Evolutionary conservation across 2,113 vertebrate species (phyloP).

Genomic region (Ammodytes dubius): DNA sequence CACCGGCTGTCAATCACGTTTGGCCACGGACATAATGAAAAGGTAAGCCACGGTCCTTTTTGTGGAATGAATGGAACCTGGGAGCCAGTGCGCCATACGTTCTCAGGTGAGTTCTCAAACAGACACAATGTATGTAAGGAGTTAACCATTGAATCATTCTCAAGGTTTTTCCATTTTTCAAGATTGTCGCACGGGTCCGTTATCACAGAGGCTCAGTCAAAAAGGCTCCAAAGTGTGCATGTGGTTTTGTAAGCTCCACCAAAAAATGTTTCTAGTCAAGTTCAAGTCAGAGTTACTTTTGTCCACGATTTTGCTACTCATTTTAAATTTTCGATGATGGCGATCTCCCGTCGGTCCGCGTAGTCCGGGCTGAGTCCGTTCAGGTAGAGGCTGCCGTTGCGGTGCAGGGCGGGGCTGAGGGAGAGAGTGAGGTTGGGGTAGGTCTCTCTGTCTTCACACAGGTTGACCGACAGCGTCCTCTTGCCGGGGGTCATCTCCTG

Average conservation of each 20-base stretch:
- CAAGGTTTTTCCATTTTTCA: constrained; percentile 35
- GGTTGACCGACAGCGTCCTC: constrained; percentile 94
- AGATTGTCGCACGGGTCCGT: constrained; percentile 9
- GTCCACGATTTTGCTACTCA: constrained; percentile 70
- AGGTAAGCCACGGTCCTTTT: not conserved
- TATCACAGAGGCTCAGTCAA: constrained; percentile 26
- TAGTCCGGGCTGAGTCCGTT: constrained; percentile 96
- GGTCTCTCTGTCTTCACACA: constrained; percentile 85
- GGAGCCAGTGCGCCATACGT: not conserved
- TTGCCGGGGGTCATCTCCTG: constrained; percentile 95
- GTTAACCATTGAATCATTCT: constrained; percentile 16
- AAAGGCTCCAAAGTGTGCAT: constrained; percentile 33
- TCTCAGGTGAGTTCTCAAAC: constrained; percentile 14
- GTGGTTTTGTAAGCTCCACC: constrained; percentile 18
- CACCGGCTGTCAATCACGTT: constrained; percentile 32
- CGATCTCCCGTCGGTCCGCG: constrained; percentile 89
- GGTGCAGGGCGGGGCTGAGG: constrained; percentile 80
- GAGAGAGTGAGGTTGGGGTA: constrained; percentile 85
- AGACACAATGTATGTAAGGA: not conserved
- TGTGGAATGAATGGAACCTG: constrained; percentile 2
- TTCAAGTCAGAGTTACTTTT: too few species aligned
- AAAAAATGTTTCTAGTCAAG: not conserved
- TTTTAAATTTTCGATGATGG: constrained; percentile 93
- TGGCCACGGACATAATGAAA: constrained; percentile 21
- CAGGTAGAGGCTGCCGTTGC: constrained; percentile 95